phyloP scores from a whole-genome alignment of 2,113 vertebrate species.

The Tragelaphus buxtoni region DNA sequence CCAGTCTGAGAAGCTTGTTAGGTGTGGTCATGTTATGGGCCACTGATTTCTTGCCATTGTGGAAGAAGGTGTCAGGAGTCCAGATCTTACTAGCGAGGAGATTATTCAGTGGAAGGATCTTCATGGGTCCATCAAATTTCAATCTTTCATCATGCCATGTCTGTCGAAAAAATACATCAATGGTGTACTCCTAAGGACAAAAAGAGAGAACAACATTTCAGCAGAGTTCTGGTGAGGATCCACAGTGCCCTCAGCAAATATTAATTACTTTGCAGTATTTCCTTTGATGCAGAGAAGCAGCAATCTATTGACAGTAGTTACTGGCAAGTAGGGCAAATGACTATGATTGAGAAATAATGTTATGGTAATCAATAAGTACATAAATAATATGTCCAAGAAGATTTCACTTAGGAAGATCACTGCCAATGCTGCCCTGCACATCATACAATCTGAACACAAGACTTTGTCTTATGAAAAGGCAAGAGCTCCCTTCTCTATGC shows the following conservation, averaged over 20 bases:
- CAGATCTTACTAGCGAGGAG: conserved; percentile 98
- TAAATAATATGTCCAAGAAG: not conserved
- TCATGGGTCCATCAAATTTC: conserved; percentile 98
- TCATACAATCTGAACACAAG: not conserved
- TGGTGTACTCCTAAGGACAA: conserved; percentile 92
- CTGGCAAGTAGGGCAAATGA: not conserved
- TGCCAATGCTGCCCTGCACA: not conserved
- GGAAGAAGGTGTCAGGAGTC: conserved; percentile 99
- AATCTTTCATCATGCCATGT: conserved; percentile 97
- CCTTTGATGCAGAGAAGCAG: not conserved
- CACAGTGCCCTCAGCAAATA: not conserved
- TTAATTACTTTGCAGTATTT: not conserved
- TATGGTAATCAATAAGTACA: not conserved
- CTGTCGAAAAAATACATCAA: conserved; percentile 98
- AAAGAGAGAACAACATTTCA: not conserved
- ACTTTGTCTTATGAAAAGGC: not conserved
- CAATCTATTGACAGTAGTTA: not conserved
- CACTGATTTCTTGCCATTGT: conserved; percentile 98
- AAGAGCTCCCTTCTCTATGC: not conserved
- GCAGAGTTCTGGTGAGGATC: not conserved
- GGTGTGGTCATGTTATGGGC: conserved; percentile 99
- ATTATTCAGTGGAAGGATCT: conserved; percentile 96
- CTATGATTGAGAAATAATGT: not conserved
- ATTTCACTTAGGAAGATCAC: not conserved
- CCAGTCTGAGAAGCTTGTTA: conserved; percentile 94